Evolutionary conservation across 2,797 vertebrate genomes (phyloP).

Genomic region (Tamandua tetradactyla): DNA sequence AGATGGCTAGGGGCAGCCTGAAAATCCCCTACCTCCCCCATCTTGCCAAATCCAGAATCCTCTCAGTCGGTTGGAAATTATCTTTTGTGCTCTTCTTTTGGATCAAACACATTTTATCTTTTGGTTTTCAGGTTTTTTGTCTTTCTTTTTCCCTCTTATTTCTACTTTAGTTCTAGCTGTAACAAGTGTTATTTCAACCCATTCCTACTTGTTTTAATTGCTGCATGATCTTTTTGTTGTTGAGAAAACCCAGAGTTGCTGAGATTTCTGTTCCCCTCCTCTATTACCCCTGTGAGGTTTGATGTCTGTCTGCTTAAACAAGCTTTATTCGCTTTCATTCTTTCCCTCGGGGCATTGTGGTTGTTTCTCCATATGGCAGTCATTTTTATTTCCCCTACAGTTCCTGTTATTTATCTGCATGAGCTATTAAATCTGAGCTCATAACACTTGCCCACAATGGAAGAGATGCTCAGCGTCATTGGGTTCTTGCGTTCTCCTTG

Average conservation of each 20-base stretch:
- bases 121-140: background rate
- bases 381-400: background rate
- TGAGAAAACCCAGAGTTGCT: background rate
- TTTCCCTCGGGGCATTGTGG: background rate
- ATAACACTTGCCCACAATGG: background rate
- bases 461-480: background rate
- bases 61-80: background rate
- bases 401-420: background rate
- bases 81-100: background rate
- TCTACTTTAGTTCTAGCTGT: background rate
- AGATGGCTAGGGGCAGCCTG: background rate
- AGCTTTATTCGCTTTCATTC: background rate
- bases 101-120: background rate
- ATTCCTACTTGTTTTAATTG: constrained; percentile 22
- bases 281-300: background rate
- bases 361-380: background rate
- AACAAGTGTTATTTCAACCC: background rate
- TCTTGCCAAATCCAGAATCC: background rate
- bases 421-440: background rate
- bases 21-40: background rate
- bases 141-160: background rate
- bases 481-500: background rate
- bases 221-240: background rate
- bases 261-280: background rate
- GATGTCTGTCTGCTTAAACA: background rate